Base-by-base conservation (phyloP, 1,140 invertebrate genomes). In the Patella vulgata region DNA sequence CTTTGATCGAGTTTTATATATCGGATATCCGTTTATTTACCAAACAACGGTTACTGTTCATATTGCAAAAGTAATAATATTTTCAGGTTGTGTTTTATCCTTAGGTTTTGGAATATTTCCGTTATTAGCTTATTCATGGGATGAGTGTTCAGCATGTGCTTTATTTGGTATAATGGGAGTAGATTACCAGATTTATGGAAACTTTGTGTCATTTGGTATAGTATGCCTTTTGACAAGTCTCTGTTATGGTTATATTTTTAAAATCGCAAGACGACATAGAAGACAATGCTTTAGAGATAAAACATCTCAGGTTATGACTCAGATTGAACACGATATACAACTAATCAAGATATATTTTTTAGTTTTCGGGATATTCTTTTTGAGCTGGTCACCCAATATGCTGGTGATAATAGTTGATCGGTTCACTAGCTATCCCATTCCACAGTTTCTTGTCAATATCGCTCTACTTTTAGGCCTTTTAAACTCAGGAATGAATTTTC, bases 401-500 rank as follows among this genome's bases (percentile, higher is more conserved):
- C 5, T 14, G 33, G 14, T 36, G 5, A 14, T 36, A 8, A 36
- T 36, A 36, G 6, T 5, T 8, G 33, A 14, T 36, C 33, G 14
- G 5, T 36, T 36, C 33, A 36, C 14, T 8, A n/a, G n/a, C n/a
- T n/a, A n/a, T n/a, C n/a, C n/a, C n/a, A n/a, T n/a, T n/a, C n/a
- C n/a, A n/a, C n/a, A n/a, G n/a, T n/a, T n/a, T n/a, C n/a, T n/a
- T n/a, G n/a, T n/a, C n/a, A n/a, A n/a, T n/a, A 36, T 36, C 5
- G 33, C 44, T 23, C 28, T 56, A 25, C 28, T 44, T 2, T 30
- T 56, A 30, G 39, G 39, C 12, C 5, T 56, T 21, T n/a, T 56
- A 3, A 56, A 56, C 28, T 56, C 33, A 4, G 54, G 54, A 0
- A 25, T 56, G n/a, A 56, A 56, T n/a, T 56, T 56, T 28, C 44